A percentile compares a stretch with the other conserved stretches of the same genome.
These are phyloP conservation scores for Platalea minor DNA, from an alignment of 2,797 vertebrate genomes.

Conservation along the genomic window DNA sequence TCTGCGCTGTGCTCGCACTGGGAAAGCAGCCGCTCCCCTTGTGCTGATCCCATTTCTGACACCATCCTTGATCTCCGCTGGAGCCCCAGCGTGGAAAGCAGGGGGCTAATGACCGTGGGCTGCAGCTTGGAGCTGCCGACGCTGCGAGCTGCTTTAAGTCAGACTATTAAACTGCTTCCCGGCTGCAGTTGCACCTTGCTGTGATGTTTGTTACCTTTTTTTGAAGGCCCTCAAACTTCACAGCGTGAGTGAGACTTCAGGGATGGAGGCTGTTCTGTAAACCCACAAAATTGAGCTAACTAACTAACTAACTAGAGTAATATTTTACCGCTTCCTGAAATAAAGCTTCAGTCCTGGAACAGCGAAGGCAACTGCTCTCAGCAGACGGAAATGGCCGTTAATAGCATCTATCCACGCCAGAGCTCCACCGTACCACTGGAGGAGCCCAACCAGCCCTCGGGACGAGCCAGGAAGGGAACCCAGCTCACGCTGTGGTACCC, in stretches of 20 bases:
- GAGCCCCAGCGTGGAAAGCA: not conserved
- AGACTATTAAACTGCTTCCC: not conserved
- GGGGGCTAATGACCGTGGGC: not conserved
- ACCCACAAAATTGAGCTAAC: not conserved
- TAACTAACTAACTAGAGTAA: not conserved
- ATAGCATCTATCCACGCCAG: accelerated
- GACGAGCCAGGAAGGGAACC: not conserved
- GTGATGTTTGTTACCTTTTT: not conserved
- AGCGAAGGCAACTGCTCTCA: not conserved
- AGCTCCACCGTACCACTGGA: accelerated
- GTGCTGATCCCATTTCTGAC: not conserved
- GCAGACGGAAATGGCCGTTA: not conserved
- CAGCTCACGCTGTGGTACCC: accelerated
- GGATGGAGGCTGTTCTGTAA: not conserved
- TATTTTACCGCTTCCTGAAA: not conserved
- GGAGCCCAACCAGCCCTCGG: not conserved
- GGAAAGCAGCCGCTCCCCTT: not conserved
- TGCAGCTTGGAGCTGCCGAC: not conserved
- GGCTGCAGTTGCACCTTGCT: not conserved
- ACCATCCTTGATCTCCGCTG: not conserved
- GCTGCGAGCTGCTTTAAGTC: not conserved
- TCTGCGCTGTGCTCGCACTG: not conserved
- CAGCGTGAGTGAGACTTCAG: not conserved
- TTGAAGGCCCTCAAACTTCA: not conserved
- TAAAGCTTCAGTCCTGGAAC: not conserved